Evolutionary conservation across 2,113 vertebrate species (phyloP), one percentile per base, ranked within the genome.

Genomic region (Pseudonaja textilis): DNA sequence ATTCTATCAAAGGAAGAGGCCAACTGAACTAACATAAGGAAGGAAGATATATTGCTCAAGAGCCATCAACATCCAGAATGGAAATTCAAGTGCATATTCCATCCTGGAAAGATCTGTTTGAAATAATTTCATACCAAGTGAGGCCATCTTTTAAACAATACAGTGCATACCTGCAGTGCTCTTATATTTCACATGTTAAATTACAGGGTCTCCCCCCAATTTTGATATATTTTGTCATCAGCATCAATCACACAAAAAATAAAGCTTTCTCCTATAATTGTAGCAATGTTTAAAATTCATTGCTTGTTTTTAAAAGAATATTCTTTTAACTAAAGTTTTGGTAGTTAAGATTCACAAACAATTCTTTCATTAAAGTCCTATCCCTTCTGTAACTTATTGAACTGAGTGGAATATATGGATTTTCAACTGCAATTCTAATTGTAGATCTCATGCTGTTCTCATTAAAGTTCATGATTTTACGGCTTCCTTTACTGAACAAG

Each of bases 361-460:
- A 9, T 54, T 69, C 14, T 85, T 74, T 81, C n/a, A 34, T 42
- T 42, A 54, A 74, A 91, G 34, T 56, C 26, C 34, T 85, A 55
- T 85, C 69, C 34, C 23, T 85, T 85, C 69, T 85, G 11, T 45
- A 85, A 91, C 42, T 45, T 91, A 39, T 45, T 64, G 42, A 50
- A 64, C 12, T 90, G 42, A 89, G 12, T 52, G 42, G 52, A 91
- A 91, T 55, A 56, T 52, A 57, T 56, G 50, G 69, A 91, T 91
- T 91, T 91, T 85, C 52, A 39, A 85, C 42, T 85, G 34, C 50
- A 56, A 56, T 55, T 91, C 45, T 91, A 91, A 91, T 26, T 85
- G 52, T 85, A 56, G 52, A 56, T 39, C 34, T 42, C 90, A 42
- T 39, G 50, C 52, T 56, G 90, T 91, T 91, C 34, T 54, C 69